Conservation (phyloP, 2,888 invertebrate species). For the Anarsia innoxiella region DNA sequence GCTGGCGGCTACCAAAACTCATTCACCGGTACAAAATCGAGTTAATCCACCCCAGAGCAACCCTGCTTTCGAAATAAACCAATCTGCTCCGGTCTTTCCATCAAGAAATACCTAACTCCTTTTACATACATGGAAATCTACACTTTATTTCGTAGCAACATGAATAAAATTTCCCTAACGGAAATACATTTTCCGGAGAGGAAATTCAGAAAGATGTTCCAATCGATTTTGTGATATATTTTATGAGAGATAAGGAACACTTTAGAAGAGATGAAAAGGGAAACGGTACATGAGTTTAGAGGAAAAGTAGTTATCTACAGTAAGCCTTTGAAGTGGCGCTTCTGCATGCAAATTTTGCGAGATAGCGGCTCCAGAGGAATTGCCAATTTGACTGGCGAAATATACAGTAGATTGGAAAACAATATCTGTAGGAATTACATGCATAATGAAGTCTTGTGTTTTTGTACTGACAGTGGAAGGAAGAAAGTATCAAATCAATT, state of each 20-base stretch:
- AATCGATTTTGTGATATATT: no score
- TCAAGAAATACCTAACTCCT: constrained; percentile 11
- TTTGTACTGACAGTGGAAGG: no score
- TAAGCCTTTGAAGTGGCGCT: constrained; percentile 72
- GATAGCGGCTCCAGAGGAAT: constrained; percentile 37
- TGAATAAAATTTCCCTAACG: no score
- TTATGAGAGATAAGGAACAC: no score
- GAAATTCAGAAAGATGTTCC: no score
- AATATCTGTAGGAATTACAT: no score
- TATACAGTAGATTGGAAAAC: constrained; percentile 21
- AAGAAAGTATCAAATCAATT: no score
- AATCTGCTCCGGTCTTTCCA: constrained; percentile 30
- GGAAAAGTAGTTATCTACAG: constrained; percentile 54
- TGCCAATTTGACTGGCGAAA: constrained; percentile 44
- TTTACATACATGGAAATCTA: not conserved
- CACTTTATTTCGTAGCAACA: not conserved
- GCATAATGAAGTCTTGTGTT: no score
- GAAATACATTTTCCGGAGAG: no score
- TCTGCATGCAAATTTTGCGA: constrained; percentile 68
- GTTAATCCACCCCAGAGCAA: constrained; percentile 55
- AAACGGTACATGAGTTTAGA: constrained; percentile 8
- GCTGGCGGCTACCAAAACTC: constrained; percentile 74
- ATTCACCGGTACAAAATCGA: constrained; percentile 69
- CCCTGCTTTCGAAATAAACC: constrained; percentile 55
- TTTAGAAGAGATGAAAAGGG: no score